Percentiles rank a stretch among this genome's conserved stretches.
phyloP scores from a whole-genome alignment of 2,888 invertebrate genomes.

The Zaprionus bogoriensis region DNA sequence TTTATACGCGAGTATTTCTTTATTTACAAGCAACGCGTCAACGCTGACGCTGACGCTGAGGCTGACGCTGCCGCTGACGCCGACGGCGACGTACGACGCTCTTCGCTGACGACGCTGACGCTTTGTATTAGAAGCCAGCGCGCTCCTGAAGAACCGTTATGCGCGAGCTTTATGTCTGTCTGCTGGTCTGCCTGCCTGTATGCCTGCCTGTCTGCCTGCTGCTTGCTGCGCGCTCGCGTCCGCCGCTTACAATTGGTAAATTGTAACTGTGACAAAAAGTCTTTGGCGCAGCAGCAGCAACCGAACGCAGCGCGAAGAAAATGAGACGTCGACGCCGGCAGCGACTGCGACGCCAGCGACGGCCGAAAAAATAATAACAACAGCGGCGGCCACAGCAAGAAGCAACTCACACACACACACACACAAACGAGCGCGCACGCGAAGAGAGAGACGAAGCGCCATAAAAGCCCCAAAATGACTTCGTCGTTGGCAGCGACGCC shows the following conservation, averaged over 20 bases:
- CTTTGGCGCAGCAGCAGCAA: slow-evolving; percentile 63
- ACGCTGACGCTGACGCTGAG: slow-evolving; percentile 45
- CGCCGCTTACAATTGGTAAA: slow-evolving; percentile 81
- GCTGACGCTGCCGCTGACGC: slow-evolving; percentile 27
- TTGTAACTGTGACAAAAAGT: slow-evolving; percentile 81
- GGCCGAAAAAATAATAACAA: slow-evolving; percentile 48
- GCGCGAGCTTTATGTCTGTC: slow-evolving; percentile 16
- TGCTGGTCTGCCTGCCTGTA: slow-evolving; percentile 43
- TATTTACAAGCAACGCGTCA: slow-evolving; percentile 74
- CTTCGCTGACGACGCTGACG: slow-evolving; percentile 18
- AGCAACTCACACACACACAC: slow-evolving; percentile 34
- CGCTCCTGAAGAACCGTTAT: slow-evolving; percentile 75
- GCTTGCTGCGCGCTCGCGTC: slow-evolving; percentile 65
- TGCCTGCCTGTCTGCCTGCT: slow-evolving; percentile 41
- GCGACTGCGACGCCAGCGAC: slow-evolving; percentile 35
- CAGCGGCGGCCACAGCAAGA: slow-evolving; percentile 31
- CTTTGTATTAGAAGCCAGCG: slow-evolving; percentile 63
- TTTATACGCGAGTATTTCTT: slow-evolving; percentile 80
- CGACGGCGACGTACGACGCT: too few species aligned
- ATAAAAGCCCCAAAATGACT: slow-evolving; percentile 67
- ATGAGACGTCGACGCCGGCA: slow-evolving; percentile 54
- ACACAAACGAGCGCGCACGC: slow-evolving; percentile 3
- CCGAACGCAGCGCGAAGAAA: slow-evolving; percentile 57
- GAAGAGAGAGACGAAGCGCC: slow-evolving; percentile 50
- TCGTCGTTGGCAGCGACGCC: slow-evolving; percentile 35